Evolutionary conservation across 2,888 invertebrate species (phyloP), one percentile per base, ranked within the genome.

Genomic region (Chymomyza fuscimana): DNA sequence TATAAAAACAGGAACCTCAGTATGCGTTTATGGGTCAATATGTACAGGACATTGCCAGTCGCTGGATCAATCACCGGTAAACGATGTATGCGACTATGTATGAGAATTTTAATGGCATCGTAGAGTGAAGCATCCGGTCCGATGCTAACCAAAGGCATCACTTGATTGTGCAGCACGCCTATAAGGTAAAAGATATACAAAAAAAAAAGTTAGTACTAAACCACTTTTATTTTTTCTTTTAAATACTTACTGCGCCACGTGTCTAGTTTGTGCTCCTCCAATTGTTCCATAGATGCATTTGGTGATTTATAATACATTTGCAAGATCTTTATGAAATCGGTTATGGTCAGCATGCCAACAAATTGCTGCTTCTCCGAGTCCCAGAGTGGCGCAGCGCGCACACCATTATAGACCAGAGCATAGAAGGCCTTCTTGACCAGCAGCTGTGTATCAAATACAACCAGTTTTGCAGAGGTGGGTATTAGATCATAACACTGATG

Each of bases 401-500:
- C 98, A 71, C 98, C 99, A 94, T 99, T 99, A 93, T 99, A 98
- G 72, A 99, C 99, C 79, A 99, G 95, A 54, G 99, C 99, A 93
- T 98, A 99, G 93, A 99, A 99, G 64, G 99, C 99, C 92, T 99
- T 99, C 93, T 98, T 98, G 79, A 99, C 99, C 82, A 98, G 95
- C 74, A 99, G 94, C 92, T 98, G 97, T 60, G 99, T 99, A 93
- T 99, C 99, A 93, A 99, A 99, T 74, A 99, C 98, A 81, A 99
- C 99, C 92, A 99, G 94, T 93, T 99, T 99, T 83, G 99, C 98
- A 89, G 99, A 99, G 73, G 98, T 99, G 74, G 99, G 99, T 92
- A 99, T 99, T 92, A 99, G 95, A 94, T 99, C 99, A 93, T 99
- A 99, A 93, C 99, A 99, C 93, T 98, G 98, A 94, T 99, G 99